These are phyloP conservation scores for Pardalotus punctatus DNA, from an alignment of 2,113 vertebrate species.

Conservation along the genomic window DNA sequence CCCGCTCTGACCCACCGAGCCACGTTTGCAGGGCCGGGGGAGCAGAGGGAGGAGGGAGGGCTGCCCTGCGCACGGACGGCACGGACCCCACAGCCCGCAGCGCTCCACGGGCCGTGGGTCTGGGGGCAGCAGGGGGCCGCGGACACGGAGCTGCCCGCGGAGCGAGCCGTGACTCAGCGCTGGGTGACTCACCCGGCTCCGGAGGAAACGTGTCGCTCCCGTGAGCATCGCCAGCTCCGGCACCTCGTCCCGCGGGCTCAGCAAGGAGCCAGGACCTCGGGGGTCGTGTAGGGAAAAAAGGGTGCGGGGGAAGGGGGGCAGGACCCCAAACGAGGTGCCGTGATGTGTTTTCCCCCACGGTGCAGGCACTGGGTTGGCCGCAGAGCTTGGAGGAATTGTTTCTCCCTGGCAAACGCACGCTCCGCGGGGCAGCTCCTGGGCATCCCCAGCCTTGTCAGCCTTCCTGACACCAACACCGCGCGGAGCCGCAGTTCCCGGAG, in stretches of 20 bases:
- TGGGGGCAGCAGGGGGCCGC: neutral
- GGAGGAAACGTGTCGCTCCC: neutral
- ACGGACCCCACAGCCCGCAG: neutral
- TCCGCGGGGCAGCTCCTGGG: neutral
- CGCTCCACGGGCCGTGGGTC: rapidly evolving
- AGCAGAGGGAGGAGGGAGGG: neutral
- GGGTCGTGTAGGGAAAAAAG: neutral
- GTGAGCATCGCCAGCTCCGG: neutral
- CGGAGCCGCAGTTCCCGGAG: rapidly evolving
- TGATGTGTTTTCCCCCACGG: too few relatives aligned
- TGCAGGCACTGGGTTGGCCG: neutral
- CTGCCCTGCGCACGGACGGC: too few relatives aligned
- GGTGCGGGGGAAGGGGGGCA: neutral
- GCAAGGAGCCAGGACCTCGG: too few relatives aligned
- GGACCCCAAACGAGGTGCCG: rapidly evolving
- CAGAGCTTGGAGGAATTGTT: neutral
- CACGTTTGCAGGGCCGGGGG: neutral
- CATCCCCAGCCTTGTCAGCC: neutral
- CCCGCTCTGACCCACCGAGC: rapidly evolving
- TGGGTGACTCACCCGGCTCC: neutral
- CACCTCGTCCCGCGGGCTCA: neutral
- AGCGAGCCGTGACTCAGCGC: neutral
- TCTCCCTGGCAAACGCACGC: neutral
- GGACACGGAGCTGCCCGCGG: neutral
- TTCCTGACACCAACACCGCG: rapidly evolving